phyloP scores from a whole-genome alignment of 1,140 invertebrate species.

The Gonatopus flavifemur region DNA sequence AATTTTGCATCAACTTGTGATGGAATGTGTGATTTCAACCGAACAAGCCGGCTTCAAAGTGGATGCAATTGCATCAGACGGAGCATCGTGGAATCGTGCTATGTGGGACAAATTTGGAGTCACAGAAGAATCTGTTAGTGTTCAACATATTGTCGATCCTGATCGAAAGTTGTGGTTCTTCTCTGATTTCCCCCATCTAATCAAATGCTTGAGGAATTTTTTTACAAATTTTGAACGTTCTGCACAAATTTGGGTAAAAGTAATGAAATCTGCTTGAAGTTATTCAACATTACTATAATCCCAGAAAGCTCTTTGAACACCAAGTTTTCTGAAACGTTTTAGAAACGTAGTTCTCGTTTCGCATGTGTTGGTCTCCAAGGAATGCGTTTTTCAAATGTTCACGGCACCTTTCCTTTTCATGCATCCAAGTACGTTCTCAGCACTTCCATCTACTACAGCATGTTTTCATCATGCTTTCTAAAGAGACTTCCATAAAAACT shows the following conservation, averaged over 20 bases:
- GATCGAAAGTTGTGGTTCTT: conserved; percentile 18
- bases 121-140: neutral
- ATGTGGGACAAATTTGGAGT: conserved; percentile 26
- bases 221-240: no score
- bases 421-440: no score
- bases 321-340: neutral
- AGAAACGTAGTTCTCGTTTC: neutral
- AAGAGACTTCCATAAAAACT: no score
- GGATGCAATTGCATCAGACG: conserved; percentile 23
- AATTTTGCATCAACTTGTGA: conserved; percentile 27
- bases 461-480: no score
- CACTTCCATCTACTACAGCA: neutral
- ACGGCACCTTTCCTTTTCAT: no score
- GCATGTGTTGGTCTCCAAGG: no score
- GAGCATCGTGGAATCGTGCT: conserved; percentile 21
- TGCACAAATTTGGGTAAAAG: neutral
- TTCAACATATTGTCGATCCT: conserved; percentile 11
- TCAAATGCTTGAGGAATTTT: conserved; percentile 17
- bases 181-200: conserved; percentile 21
- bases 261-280: neutral
- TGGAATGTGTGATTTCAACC: conserved; percentile 22
- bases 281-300: neutral
- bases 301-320: neutral
- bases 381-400: no score
- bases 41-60: conserved; percentile 23